Evolutionary conservation across 2,797 vertebrate genomes (phyloP).

Genomic region (Chlorospingus flavigularis): DNA sequence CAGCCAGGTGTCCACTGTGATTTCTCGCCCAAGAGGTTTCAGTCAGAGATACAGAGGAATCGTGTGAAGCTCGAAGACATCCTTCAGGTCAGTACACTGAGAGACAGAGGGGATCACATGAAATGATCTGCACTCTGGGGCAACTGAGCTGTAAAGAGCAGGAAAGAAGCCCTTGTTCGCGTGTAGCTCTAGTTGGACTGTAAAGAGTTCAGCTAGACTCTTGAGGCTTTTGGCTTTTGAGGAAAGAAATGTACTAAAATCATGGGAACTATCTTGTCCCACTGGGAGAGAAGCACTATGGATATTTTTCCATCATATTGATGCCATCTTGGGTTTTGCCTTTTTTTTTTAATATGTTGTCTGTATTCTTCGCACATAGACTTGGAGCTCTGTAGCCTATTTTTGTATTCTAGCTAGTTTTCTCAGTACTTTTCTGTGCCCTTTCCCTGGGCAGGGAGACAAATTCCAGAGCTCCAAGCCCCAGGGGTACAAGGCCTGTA

Average conservation of each 20-base stretch:
- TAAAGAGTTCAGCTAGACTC: background rate
- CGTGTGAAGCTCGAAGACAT: background rate
- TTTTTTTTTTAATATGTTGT: background rate
- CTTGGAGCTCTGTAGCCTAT: background rate
- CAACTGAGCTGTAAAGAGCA: background rate
- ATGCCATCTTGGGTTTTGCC: background rate
- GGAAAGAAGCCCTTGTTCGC: background rate
- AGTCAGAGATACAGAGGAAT: background rate
- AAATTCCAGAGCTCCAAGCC: background rate
- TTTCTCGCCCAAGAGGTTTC: background rate
- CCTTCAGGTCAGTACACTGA: constrained; percentile 21
- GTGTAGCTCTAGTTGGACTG: background rate
- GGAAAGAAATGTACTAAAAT: background rate
- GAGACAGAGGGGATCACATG: background rate
- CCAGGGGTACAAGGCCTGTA: too few species aligned
- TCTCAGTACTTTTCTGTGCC: background rate
- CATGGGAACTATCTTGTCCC: background rate
- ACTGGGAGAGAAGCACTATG: background rate
- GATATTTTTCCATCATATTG: background rate
- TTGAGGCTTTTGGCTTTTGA: background rate
- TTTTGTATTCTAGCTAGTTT: background rate
- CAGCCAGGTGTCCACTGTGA: rapidly evolving
- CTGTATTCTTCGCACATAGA: background rate
- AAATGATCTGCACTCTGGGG: background rate
- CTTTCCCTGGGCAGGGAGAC: background rate